Base-by-base conservation (phyloP, 2,888 invertebrate genomes). In the Hedya salicella region DNA sequence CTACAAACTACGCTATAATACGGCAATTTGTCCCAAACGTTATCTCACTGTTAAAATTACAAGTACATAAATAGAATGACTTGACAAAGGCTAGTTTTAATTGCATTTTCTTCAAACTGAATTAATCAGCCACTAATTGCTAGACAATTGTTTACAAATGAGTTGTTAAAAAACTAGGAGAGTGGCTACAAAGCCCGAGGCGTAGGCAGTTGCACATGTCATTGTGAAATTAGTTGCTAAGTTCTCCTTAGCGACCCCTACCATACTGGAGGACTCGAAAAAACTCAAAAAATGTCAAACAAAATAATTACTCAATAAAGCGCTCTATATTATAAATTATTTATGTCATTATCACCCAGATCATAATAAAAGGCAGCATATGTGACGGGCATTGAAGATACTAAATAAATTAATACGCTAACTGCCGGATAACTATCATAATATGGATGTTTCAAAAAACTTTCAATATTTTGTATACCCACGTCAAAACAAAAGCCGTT, bases 111-210 rank as follows among this genome's bases (percentile, higher is more conserved):
- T 21, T 50, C 16, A 25, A 39, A 39, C 39, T 49, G 21, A 39
- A 60, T 49, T 49, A 60, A 49, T 46, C 13, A 60, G 56, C n/a
- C 25, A 49, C 39, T 60, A 60, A 60, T 60, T 49, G 36, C 48
- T 8, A 39, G 16, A 8, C 14, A 39, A 60, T 60, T 60, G 48
- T 60, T 48, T 49, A 60, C 49, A 60, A 60, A 60, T 25, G 48
- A 60, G 49, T 49, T 36, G 11, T 25, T 39, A 19, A 32, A 56
- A 57, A 56, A 54, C 14, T 54, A 3, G 9, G 56, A 44, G 4
- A 53, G 52, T 17, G 17, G 13, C 17, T 8, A 14, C 39, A 21
- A 25, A 6, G 8, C 17, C 17, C 8, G n/a, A 17, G n/a, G 44
- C 25, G 8, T 9, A 59, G 19, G 21, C 39, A 49, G 48, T 60